A percentile compares a stretch with the other conserved stretches of the same genome.
These are phyloP conservation scores for Melinopterus prodromus DNA, from an alignment of 2,888 invertebrate species.

Conservation along the genomic window DNA sequence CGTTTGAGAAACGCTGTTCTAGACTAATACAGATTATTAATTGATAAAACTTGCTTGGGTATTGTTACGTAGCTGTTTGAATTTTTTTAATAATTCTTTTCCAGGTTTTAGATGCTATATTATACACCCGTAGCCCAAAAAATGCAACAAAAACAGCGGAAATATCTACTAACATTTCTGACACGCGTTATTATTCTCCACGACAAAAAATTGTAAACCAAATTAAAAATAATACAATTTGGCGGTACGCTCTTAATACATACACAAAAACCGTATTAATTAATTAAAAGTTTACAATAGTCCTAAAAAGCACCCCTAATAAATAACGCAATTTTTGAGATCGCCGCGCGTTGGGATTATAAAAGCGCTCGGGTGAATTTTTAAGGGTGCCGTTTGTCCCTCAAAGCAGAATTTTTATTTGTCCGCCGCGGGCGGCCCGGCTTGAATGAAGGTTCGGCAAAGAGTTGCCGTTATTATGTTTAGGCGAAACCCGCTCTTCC, in stretches of 20 bases:
- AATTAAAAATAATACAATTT: too few relatives aligned
- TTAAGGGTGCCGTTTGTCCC: not conserved
- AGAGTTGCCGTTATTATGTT: conserved; percentile 4
- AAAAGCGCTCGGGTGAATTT: not conserved
- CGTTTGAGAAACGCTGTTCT: too few relatives aligned
- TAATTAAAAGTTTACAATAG: not conserved
- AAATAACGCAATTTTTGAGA: not conserved
- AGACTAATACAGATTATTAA: too few relatives aligned
- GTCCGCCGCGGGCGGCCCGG: not conserved
- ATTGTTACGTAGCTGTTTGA: too few relatives aligned
- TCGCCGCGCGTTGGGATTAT: not conserved
- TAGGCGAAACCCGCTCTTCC: conserved; percentile 4
- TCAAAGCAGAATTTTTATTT: not conserved
- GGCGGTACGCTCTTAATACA: not conserved
- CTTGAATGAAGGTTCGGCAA: not conserved
- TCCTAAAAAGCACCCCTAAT: not conserved
- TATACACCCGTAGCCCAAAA: too few relatives aligned
- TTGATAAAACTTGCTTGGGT: too few relatives aligned
- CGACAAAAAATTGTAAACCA: too few relatives aligned
- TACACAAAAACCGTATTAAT: not conserved
- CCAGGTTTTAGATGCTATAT: too few relatives aligned
- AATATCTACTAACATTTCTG: too few relatives aligned
- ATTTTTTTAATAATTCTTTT: too few relatives aligned
- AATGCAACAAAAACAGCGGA: too few relatives aligned
- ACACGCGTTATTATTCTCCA: too few relatives aligned